phyloP scores from a whole-genome alignment of 2,888 invertebrate species.

The Limnephilus auricula region DNA sequence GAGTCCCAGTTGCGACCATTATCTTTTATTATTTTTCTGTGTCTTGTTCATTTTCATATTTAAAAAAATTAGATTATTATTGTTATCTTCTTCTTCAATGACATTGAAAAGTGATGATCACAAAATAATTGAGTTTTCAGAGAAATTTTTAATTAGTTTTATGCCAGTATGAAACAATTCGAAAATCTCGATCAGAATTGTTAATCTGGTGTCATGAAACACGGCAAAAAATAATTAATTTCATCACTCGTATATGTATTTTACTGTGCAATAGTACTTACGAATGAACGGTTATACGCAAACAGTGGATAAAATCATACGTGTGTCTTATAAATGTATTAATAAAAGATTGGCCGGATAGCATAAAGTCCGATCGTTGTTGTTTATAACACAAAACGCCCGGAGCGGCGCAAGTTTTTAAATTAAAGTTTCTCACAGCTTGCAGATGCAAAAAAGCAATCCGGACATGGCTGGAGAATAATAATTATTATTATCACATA shows the following conservation, averaged over 20 bases:
- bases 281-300: background rate
- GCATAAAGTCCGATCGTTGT: background rate
- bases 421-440: constrained; percentile 17
- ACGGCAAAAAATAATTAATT: no score
- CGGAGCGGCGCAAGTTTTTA: constrained; percentile 20
- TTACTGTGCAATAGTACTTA: background rate
- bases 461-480: background rate
- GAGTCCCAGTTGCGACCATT: no score
- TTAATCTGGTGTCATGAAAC: no score
- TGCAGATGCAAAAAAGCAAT: constrained; percentile 27
- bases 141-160: no score
- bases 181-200: no score
- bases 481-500: background rate
- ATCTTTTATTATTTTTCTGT: no score
- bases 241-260: background rate
- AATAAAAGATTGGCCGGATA: constrained; percentile 7
- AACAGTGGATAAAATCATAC: background rate
- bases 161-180: no score
- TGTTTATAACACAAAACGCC: background rate
- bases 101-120: no score
- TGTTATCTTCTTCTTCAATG: no score
- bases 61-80: no score
- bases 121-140: no score
- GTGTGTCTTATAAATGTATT: background rate
- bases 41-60: no score